Evolutionary conservation across 2,888 invertebrate species (phyloP).

Genomic region (Folsomia manolachei): DNA sequence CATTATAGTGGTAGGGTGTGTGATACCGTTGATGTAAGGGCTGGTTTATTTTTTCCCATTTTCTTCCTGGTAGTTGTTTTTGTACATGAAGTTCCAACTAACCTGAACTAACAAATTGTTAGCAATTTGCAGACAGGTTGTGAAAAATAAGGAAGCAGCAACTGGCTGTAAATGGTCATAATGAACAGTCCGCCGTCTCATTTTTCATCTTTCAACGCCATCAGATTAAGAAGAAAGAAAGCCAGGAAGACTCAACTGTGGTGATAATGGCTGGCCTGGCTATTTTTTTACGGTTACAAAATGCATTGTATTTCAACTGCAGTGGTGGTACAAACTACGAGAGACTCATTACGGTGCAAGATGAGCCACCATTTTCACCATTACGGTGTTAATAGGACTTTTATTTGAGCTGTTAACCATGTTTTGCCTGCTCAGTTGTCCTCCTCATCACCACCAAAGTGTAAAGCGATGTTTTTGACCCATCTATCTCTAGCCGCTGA

Average conservation of each 20-base stretch:
- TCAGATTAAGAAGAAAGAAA: background rate
- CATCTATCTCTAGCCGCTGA: too few species aligned
- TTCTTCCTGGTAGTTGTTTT: too few species aligned
- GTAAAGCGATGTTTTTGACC: too few species aligned
- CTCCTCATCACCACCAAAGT: too few species aligned
- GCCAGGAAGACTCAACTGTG: background rate
- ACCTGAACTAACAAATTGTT: background rate
- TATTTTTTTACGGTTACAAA: too few species aligned
- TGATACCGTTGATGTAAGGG: too few species aligned
- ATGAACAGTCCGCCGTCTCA: background rate
- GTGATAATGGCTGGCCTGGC: background rate
- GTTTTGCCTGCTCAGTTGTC: background rate
- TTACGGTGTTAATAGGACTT: background rate
- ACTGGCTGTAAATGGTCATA: background rate
- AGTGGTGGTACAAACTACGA: background rate
- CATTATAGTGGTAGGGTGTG: too few species aligned
- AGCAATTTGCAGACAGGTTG: background rate
- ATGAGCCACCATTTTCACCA: background rate
- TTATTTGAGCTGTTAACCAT: background rate
- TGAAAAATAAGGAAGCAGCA: too few species aligned
- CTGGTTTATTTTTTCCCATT: too few species aligned
- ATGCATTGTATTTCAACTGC: background rate
- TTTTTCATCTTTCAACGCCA: background rate
- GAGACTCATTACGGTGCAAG: background rate
- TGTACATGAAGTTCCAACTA: background rate